These are phyloP conservation scores for Tethea ocularis DNA, from an alignment of 2,888 invertebrate genomes.

Conservation along the genomic window DNA sequence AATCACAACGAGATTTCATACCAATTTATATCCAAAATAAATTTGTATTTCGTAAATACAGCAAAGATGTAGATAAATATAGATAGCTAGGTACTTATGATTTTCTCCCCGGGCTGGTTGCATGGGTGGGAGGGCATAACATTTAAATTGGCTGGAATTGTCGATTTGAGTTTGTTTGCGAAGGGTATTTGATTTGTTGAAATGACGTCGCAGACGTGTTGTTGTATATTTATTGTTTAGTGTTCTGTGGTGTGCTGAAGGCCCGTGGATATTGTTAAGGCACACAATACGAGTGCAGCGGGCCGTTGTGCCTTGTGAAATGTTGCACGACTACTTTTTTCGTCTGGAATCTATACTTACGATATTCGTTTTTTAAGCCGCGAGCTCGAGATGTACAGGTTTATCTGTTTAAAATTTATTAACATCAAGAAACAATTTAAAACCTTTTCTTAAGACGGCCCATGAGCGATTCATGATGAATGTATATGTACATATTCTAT, in stretches of 20 bases:
- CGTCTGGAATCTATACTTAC: constrained; percentile 83
- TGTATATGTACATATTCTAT: constrained; percentile 64
- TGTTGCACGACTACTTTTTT: constrained; percentile 84
- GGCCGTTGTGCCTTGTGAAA: constrained; percentile 83
- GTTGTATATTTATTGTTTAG: constrained; percentile 74
- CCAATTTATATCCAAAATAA: not conserved
- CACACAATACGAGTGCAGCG: constrained; percentile 80
- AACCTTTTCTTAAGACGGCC: constrained; percentile 76
- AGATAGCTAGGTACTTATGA: constrained; percentile 27
- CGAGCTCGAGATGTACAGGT: constrained; percentile 82
- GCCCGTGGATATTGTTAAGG: constrained; percentile 78
- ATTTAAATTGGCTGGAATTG: constrained; percentile 72
- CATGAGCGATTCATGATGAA: constrained; percentile 75
- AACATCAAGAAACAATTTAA: constrained; percentile 83
- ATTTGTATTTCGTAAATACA: constrained; percentile 18
- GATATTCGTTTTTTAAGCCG: constrained; percentile 81
- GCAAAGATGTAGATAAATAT: constrained; percentile 26
- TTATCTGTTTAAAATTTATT: constrained; percentile 84
- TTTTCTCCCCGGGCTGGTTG: constrained; percentile 40
- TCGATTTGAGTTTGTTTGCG: constrained; percentile 71
- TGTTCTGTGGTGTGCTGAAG: constrained; percentile 64
- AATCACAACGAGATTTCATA: not conserved
- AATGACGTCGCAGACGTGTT: constrained; percentile 70
- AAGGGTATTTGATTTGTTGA: constrained; percentile 75
- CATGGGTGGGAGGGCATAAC: constrained; percentile 57